Base-by-base conservation (phyloP, 2,888 invertebrate genomes). In the Chalcosyrphus nemorum region DNA sequence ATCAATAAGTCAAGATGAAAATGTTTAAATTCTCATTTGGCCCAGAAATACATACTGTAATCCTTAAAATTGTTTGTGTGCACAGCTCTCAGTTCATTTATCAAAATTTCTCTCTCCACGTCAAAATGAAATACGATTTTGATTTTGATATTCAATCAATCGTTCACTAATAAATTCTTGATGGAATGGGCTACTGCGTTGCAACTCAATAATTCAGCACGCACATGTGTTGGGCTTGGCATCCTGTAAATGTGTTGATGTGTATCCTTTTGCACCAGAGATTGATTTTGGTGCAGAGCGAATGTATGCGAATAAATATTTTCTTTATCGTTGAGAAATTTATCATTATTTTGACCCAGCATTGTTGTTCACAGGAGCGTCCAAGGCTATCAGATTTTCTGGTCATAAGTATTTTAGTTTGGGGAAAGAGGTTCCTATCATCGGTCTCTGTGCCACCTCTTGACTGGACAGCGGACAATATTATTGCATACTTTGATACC, bases 101-200 rank as follows among this genome's bases (percentile, higher is more conserved):
- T 75, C 75, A 75, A 57, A 50, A 70, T 19, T 5, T 43, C 35
- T 45, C 35, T 43, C 1, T 2, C n/a, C 13, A 47, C 75, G 81
- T 75, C 63, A 63, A 50, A 65, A 59, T 76, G 57, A 71, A 54
- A 81, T 76, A 71, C 19, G 56, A 70, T 63, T 63, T 52, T 57
- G 41, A 63, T 70, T 61, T 76, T 59, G 74, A 63, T 65, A 76
- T 71, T 71, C 81, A 71, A 76, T 81, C 81, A 76, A 81, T 81
- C 71, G 32, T 45, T 4, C 27, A 57, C 70, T 66, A 76, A 71
- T 76, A 71, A 76, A 81, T 76, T 47, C 27, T 24, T 38, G 29
- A 76, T 81, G 75, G 45, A 56, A 63, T 57, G 35, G 47, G 15
- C 47, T 27, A 50, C 54, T 41, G n/a, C 52, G 24, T 52, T 72